These are phyloP conservation scores for Echeneis naucrates DNA, from an alignment of 2,797 vertebrate species.

Conservation along the genomic window DNA sequence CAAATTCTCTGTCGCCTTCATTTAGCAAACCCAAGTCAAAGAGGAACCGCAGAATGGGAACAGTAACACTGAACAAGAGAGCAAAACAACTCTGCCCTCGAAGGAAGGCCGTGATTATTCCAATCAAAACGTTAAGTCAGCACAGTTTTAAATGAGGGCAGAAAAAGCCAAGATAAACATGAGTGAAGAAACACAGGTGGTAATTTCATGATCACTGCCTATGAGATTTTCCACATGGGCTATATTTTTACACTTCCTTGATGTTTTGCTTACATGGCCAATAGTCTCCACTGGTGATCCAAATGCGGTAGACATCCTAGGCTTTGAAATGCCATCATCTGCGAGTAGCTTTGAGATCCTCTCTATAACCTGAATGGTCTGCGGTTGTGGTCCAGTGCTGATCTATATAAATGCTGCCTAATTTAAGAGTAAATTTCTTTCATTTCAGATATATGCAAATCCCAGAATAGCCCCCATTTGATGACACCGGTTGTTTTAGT, in stretches of 20 bases:
- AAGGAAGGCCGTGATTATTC: conserved; percentile 61
- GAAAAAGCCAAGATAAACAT: conserved; percentile 64
- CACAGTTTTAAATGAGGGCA: conserved; percentile 46
- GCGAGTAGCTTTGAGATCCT: background rate
- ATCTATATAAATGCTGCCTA: background rate
- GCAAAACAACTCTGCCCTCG: conserved; percentile 40
- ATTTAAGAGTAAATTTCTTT: background rate
- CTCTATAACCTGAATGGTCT: conserved; percentile 1
- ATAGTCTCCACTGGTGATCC: conserved; percentile 16
- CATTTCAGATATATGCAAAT: background rate
- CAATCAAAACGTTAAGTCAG: conserved; percentile 74
- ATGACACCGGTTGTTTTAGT: background rate
- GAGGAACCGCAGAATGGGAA: conserved; percentile 56
- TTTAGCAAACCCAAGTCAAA: conserved; percentile 56
- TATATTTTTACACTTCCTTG: conserved; percentile 44
- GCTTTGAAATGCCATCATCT: conserved; percentile 3
- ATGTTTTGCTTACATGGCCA: conserved; percentile 36
- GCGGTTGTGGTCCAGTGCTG: background rate
- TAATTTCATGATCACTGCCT: conserved; percentile 55
- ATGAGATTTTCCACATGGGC: conserved; percentile 60
- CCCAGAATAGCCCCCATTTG: background rate
- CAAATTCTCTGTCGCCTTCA: conserved; percentile 59
- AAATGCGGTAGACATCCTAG: conserved; percentile 24
- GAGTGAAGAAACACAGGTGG: conserved; percentile 73
- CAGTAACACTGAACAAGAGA: conserved; percentile 38